Percentiles rank a stretch among this genome's conserved stretches.
phyloP scores from a whole-genome alignment of 2,797 vertebrate species.

The Eulemur mongoz region DNA sequence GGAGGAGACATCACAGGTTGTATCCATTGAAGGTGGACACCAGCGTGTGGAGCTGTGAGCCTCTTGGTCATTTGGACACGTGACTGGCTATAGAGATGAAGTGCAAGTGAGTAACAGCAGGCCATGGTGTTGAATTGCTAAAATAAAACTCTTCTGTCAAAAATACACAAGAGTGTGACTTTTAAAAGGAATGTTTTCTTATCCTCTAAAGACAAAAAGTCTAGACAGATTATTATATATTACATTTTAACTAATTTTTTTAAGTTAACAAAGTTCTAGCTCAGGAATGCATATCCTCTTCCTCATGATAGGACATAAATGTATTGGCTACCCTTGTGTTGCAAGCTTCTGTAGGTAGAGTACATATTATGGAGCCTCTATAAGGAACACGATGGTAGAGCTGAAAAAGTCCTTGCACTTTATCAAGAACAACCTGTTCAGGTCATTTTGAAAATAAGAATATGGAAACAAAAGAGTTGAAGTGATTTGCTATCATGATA shows the following conservation, averaged over 20 bases:
- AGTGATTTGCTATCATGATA: not conserved
- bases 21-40: not conserved
- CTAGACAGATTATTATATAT: not conserved
- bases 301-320: not conserved
- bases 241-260: not conserved
- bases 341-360: not conserved
- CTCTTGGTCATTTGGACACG: not conserved
- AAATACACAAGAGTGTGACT: not conserved
- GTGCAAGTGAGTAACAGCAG: not conserved
- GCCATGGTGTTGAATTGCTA: not conserved
- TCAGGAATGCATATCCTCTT: not conserved
- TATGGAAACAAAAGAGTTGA: not conserved
- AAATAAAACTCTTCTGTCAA: not conserved
- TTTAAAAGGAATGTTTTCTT: not conserved
- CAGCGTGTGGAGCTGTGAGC: not conserved
- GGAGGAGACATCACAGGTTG: not conserved
- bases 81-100: slow-evolving; percentile 21
- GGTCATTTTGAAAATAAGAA: not conserved
- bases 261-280: not conserved
- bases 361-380: not conserved
- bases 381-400: not conserved
- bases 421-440: not conserved
- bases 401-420: not conserved
- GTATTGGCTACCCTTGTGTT: not conserved
- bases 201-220: not conserved